phyloP scores from a whole-genome alignment of 2,797 vertebrate species.

The Xiphorhynchus erythropygius region DNA sequence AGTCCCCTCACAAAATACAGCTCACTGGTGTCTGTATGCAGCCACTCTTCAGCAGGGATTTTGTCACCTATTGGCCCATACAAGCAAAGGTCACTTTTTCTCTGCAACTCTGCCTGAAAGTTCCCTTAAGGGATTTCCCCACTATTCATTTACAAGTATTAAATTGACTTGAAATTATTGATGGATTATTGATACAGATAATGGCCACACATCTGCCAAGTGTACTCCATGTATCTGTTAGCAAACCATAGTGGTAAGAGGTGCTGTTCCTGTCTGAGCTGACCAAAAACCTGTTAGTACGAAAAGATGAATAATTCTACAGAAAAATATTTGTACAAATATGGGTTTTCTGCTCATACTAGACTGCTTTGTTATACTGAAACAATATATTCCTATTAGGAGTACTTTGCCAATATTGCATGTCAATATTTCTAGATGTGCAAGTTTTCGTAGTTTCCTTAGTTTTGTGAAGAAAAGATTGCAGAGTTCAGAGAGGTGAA shows the following conservation, averaged over 20 bases:
- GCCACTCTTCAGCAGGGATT: background rate
- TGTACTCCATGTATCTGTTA: background rate
- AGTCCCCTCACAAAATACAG: background rate
- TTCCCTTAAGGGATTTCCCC: background rate
- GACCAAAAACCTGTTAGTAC: background rate
- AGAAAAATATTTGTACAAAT: background rate
- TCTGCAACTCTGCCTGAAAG: background rate
- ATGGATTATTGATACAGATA: background rate
- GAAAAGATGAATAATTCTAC: background rate
- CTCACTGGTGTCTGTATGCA: rapidly evolving
- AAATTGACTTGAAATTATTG: background rate
- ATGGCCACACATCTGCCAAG: background rate
- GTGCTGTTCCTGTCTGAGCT: background rate
- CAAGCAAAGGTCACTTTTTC: background rate
- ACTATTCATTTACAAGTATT: background rate
- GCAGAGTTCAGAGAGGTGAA: constrained; percentile 19
- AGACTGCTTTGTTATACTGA: background rate
- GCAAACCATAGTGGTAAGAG: background rate
- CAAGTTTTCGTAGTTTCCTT: background rate
- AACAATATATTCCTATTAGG: background rate
- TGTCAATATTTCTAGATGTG: background rate
- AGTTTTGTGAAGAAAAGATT: background rate
- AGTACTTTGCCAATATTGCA: constrained; percentile 20
- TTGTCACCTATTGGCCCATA: background rate
- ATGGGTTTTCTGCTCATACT: background rate